A percentile compares a stretch with the other conserved stretches of the same genome.
phyloP scores from a whole-genome alignment of 2,113 vertebrate species.

The Brevimyrus niger region DNA sequence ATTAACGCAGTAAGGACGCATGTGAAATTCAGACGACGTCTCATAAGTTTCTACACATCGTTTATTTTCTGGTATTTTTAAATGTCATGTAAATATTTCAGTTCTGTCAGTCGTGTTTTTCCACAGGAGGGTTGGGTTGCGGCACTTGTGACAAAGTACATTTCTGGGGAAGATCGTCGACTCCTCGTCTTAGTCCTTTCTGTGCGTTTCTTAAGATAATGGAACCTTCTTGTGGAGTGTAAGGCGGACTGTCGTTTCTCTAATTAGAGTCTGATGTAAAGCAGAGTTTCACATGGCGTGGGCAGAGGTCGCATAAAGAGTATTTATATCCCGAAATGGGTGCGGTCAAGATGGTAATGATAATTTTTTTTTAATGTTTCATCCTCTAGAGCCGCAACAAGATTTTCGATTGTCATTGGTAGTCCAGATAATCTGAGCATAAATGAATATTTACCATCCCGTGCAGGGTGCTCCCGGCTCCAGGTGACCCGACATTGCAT shows the following conservation, averaged over 20 bases:
- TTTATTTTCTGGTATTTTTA: neutral
- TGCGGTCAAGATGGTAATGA: neutral
- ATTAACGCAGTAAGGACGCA: neutral
- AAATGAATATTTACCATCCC: neutral
- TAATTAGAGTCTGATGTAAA: neutral
- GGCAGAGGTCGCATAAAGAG: neutral
- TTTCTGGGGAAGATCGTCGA: neutral
- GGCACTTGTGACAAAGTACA: neutral
- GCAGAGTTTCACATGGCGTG: neutral
- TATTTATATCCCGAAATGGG: slow-evolving; percentile 2
- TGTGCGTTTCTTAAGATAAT: neutral
- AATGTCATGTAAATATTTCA: neutral
- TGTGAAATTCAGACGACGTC: neutral
- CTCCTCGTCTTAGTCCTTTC: neutral
- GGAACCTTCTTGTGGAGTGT: neutral
- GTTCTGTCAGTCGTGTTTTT: neutral
- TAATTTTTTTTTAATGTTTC: neutral
- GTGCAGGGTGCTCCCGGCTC: neutral
- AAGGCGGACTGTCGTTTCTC: neutral
- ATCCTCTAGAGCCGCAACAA: neutral
- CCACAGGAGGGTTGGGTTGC: neutral
- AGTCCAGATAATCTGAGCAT: too few relatives aligned
- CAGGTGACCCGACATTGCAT: neutral
- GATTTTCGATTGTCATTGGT: neutral
- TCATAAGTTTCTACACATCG: neutral